These are phyloP conservation scores for Rhyacophila evoluta DNA, from an alignment of 2,888 invertebrate species.

Conservation along the genomic window DNA sequence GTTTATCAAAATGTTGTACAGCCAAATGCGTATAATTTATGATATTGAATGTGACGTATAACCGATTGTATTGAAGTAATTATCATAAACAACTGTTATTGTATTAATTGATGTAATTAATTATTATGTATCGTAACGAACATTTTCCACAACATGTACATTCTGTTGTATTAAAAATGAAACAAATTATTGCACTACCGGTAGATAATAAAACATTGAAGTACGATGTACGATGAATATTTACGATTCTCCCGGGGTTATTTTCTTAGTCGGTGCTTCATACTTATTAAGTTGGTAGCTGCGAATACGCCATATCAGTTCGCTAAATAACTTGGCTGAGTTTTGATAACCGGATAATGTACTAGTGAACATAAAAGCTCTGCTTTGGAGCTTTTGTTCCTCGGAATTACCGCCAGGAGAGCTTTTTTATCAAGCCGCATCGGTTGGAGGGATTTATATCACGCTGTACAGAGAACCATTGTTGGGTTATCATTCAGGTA, in stretches of 20 bases:
- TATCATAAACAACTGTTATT: no score
- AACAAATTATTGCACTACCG: background rate
- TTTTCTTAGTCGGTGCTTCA: background rate
- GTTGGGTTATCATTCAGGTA: background rate
- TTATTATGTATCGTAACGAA: no score
- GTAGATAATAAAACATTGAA: background rate
- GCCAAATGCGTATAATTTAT: no score
- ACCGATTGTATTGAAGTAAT: no score
- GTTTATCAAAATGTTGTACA: no score
- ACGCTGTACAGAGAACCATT: background rate
- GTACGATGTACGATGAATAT: conserved; percentile 21
- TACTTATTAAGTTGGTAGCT: background rate
- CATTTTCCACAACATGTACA: background rate
- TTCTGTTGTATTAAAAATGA: background rate
- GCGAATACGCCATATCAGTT: background rate
- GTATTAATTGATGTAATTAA: no score
- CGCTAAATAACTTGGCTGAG: background rate
- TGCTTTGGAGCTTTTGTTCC: background rate
- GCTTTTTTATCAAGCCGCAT: conserved; percentile 13
- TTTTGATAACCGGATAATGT: background rate
- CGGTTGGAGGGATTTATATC: background rate
- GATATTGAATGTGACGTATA: no score
- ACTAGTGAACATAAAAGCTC: background rate
- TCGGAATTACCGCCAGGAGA: conserved; percentile 10
- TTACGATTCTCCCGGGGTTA: conserved; percentile 9